Percentiles rank a stretch among this genome's conserved stretches.
Conservation (phyloP, 2,113 vertebrate genomes). For the Sialia sialis region DNA sequence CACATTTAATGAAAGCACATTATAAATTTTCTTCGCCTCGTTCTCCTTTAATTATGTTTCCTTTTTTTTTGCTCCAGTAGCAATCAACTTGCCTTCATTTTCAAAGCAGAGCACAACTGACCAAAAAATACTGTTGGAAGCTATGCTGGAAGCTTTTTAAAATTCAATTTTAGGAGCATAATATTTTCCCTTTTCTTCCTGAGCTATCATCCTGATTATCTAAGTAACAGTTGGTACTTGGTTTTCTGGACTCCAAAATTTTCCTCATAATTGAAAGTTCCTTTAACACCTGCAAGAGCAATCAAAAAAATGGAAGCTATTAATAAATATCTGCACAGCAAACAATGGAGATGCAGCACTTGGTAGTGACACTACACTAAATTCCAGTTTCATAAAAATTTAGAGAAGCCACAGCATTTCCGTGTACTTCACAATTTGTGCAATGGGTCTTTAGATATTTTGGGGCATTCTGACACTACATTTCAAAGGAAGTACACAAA, state of each 20-base stretch:
- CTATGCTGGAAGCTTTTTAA: not conserved
- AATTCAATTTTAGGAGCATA: not conserved
- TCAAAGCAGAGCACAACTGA: not conserved
- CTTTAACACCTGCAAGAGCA: not conserved
- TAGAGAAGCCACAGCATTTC: not conserved
- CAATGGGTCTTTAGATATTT: not conserved
- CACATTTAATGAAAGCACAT: not conserved
- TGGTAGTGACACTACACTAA: not conserved
- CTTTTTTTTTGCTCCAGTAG: not conserved
- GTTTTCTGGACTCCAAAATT: not conserved
- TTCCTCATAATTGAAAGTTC: not conserved
- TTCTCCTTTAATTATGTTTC: not conserved
- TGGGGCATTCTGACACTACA: not conserved
- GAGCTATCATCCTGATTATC: not conserved
- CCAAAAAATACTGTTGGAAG: not conserved
- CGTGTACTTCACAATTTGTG: not conserved
- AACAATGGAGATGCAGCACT: not conserved
- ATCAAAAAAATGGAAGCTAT: not conserved
- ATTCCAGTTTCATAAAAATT: not conserved
- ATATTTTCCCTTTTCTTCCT: not conserved
- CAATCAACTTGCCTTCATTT: not conserved
- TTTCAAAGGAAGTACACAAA: not conserved
- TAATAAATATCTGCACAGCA: not conserved
- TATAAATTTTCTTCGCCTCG: not conserved
- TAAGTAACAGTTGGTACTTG: not conserved